Percentiles rank a stretch among this genome's conserved stretches.
These are phyloP conservation scores for Athalia rosae DNA, from an alignment of 2,888 invertebrate species.

Conservation along the genomic window DNA sequence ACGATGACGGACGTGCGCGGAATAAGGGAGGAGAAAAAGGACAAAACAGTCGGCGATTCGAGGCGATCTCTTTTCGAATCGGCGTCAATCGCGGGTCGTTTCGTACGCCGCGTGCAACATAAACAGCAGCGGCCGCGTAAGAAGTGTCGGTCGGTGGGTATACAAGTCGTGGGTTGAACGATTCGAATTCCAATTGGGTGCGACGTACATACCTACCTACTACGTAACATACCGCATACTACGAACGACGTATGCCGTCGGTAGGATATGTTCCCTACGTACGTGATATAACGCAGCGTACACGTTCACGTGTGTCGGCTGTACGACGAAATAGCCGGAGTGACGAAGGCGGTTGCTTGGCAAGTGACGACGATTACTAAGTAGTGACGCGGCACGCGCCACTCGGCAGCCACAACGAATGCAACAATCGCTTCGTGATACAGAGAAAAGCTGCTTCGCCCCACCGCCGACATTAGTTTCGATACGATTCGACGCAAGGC, in stretches of 20 bases:
- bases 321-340: neutral
- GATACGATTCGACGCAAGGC: too few species aligned
- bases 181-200: constrained; percentile 45
- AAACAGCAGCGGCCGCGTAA: neutral
- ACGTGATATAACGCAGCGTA: too few species aligned
- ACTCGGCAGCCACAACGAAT: constrained; percentile 10
- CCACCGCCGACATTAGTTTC: too few species aligned
- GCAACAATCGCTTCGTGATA: neutral
- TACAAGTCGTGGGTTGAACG: constrained; percentile 18
- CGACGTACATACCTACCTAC: constrained; percentile 6
- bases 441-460: neutral
- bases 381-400: constrained; percentile 42
- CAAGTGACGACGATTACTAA: constrained; percentile 32
- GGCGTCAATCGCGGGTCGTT: constrained; percentile 30
- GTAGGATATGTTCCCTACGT: neutral
- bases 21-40: neutral
- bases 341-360: constrained; percentile 34
- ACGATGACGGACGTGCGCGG: too few species aligned
- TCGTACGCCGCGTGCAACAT: constrained; percentile 21
- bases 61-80: constrained; percentile 30
- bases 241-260: neutral
- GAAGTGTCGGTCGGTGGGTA: too few species aligned
- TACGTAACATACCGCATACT: too few species aligned
- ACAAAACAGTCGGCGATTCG: constrained; percentile 22
- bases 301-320: constrained; percentile 20